Evolutionary conservation across 2,888 invertebrate genomes (phyloP), one percentile per base, ranked within the genome.

Genomic region (Acronicta leporina): DNA sequence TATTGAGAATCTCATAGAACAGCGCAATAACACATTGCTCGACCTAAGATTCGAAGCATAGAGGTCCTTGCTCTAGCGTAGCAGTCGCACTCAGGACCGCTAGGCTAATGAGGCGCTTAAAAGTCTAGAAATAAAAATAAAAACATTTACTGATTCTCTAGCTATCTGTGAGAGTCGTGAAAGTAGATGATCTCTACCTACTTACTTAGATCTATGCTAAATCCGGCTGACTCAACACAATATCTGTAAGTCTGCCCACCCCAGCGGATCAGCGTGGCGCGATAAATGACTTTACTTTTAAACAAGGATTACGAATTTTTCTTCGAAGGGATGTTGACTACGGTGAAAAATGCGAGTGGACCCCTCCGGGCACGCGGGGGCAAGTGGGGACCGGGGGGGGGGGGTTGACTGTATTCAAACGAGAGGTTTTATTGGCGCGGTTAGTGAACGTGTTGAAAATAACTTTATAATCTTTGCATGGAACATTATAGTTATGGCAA

Each of bases 261-360:
- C 58, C 63, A 58, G 41, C 45, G 65, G 66, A 60, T 67, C 62
- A 63, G 63, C 53, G 67, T 51, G 66, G 45, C 43, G 68, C 78
- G 85, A 87, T 87, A 86, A 90, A 89, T 83, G 88, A 83, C 75
- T 84, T 82, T 86, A 85, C 87, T 88, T 90, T 89, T 79, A 82
- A 87, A 85, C 81, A 80, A 65, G 85, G 87, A 87, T 89, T 83
- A 87, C 64, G 77, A 57, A 58, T 59, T 71, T 70, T 68, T 52
- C 50, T 47, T 52, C 58, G 25, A 50, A 60, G 68, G 74, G 65
- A 67, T 59, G 33, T 46, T 69, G 55, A 65, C 51, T 49, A 45
- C 52, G 16, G 67, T 73, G 65, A 72, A 74, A 66, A 79, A 73
- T 77, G 67, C 41, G 46, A 59, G 45, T 16, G 57, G 47, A 44